These are phyloP conservation scores for Tachina lurida DNA, from an alignment of 2,888 invertebrate genomes.

Conservation along the genomic window DNA sequence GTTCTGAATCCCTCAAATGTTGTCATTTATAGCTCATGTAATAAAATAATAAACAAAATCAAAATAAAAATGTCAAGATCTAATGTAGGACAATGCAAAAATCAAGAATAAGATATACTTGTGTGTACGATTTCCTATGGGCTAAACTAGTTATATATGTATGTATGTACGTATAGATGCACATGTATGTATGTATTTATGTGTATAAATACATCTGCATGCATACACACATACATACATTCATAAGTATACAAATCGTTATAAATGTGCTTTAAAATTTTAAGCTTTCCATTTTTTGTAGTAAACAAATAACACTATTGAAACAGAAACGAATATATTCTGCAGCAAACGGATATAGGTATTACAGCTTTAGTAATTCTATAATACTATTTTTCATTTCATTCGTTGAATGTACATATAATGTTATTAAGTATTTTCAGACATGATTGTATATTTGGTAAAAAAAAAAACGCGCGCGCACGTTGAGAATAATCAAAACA, in stretches of 20 bases:
- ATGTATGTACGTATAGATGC: not conserved
- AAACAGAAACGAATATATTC: not conserved
- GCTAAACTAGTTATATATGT: not conserved
- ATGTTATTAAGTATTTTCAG: slow-evolving; percentile 9
- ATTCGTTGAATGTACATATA: not conserved
- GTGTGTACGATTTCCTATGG: not conserved
- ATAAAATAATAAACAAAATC: slow-evolving; percentile 26
- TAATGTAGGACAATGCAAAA: slow-evolving; percentile 39
- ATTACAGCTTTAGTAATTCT: not conserved
- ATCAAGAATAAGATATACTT: slow-evolving; percentile 3
- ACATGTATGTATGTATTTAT: not conserved
- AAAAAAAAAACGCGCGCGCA: slow-evolving; percentile 41
- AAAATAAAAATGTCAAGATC: slow-evolving; percentile 8
- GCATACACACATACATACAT: not conserved
- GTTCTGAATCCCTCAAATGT: not conserved
- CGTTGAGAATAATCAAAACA: slow-evolving; percentile 56
- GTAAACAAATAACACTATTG: not conserved
- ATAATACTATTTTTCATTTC: not conserved
- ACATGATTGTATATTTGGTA: slow-evolving; percentile 11
- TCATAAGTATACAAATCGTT: not conserved
- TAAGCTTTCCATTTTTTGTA: not conserved
- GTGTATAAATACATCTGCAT: not conserved
- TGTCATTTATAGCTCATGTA: not conserved
- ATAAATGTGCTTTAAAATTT: not conserved
- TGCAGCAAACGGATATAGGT: not conserved